Base-by-base conservation (phyloP, 1,140 invertebrate genomes). In the Lithobius niger region DNA sequence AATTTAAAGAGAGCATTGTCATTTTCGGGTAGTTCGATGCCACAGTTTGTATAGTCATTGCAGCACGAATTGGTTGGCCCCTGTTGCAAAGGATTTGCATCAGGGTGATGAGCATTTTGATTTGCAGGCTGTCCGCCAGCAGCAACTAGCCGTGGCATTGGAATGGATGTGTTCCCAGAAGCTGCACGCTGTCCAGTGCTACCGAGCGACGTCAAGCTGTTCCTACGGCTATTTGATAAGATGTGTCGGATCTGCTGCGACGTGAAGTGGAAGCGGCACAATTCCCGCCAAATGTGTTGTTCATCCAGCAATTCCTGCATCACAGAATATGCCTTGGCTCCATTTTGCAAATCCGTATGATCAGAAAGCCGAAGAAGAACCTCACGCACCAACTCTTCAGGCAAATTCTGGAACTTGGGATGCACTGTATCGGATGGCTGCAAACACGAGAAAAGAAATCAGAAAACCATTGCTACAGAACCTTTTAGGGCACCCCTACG, bases 221-320 rank as follows among this genome's bases (percentile, higher is more conserved):
- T 60, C 57, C 28, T 64, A 61, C 27, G 59, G 52, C 43, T 63
- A 74, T 4, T 45, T 4, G 19, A 13, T 61, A 79, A 73, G 60
- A 82, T 80, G 62, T 75, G 80, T 63, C 81, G 76, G 24, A 93
- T 82, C 76, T 97, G 92, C 57, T 83, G 79, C 49, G 80, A 77
- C 19, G 81, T 84, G 73, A 97, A 98, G 70, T 98, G 94, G 70
- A 93, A 97, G 52, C 80, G 77, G 43, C 87, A 87, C 28, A 97
- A 77, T 66, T 92, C 83, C 52, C 83, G 78, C 95, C 95, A 98
- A 42, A 96, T 83, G 57, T 88, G 78, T 67, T 88, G 82, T 66
- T 97, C 92, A 42, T 86, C 81, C 22, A 88, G 82, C 10, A 97
- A 74, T 27, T 82, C 76, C 27, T 86, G 81, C 73, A 89, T 82